Evolutionary conservation across 37 sponge, comb jelly and placozoan genomes (phyloP), one percentile per base, ranked within the genome.

Genomic region (Beroe forskalii): DNA sequence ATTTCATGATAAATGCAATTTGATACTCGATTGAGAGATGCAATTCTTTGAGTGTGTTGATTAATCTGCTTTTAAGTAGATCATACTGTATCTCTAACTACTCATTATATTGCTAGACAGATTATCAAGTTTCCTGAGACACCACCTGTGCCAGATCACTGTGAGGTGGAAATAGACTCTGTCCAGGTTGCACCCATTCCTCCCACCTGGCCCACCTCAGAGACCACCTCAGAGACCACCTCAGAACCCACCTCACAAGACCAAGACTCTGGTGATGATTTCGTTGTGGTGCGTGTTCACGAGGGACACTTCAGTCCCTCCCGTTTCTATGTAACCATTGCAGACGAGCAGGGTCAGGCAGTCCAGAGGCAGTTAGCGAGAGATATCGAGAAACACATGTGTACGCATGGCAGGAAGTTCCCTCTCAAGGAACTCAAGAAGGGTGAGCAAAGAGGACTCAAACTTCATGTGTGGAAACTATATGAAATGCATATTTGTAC

Each of bases 361-460:
- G 55, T 6, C 12, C 12, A 12, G 6, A 12, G 12, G 6, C 12
- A 48, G 12, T 17, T 48, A 12, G 55, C 12, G 12, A 12, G 6
- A 12, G 12, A 12, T 12, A 48, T 48, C 12, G 55, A 17, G 55
- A 12, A 48, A 2, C 72, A 69, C 72, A 69, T 69, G 72, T 14
- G 32, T 27, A 1, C 32, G 36, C 19, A 33, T 17, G 72, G 72
- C 17, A 69, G 32, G 39, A 69, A 36, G 39, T 69, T 69, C 38
- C 72, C 72, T 3, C 38, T 69, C 12, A 69, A 35, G 17, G 38
- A 69, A 37, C 72, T 69, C 4, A 69, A 32, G 38, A 69, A 69
- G 38, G 72, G 72, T 48, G 12, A 12, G n/a, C n/a, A n/a, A n/a
- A n/a, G n/a, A n/a, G n/a, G n/a, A n/a, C n/a, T n/a, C n/a, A n/a